Conservation (phyloP, 1,140 invertebrate species). For the Zaprionus ornatus region DNA sequence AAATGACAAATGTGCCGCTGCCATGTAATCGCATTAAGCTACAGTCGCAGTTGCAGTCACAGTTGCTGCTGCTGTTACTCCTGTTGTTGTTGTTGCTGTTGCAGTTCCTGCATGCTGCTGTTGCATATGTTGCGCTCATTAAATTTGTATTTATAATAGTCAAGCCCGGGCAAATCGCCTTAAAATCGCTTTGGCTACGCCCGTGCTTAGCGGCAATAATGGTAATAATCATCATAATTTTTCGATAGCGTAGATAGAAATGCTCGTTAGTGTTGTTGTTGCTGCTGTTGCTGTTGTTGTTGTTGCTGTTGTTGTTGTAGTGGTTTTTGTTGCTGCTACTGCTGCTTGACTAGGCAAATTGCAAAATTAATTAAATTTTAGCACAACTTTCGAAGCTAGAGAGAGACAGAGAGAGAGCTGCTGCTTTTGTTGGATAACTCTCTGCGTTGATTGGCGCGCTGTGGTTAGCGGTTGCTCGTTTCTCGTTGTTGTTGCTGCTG, state of each 20-base stretch:
- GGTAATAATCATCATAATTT: slow-evolving; percentile 78
- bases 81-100: slow-evolving; percentile 2
- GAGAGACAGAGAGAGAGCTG: slow-evolving; percentile 40
- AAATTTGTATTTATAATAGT: slow-evolving; percentile 81
- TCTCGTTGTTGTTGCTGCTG: slow-evolving; percentile 14
- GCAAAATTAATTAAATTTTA: slow-evolving; percentile 80
- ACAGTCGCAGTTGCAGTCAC: slow-evolving; percentile 34
- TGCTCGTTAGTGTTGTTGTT: slow-evolving; percentile 13
- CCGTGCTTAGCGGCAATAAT: slow-evolving; percentile 70
- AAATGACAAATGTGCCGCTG: slow-evolving; percentile 78
- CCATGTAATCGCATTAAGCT: slow-evolving; percentile 81
- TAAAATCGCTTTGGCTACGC: slow-evolving; percentile 67
- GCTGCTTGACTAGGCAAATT: slow-evolving; percentile 65
- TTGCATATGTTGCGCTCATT: slow-evolving; percentile 80
- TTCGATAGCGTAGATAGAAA: slow-evolving; percentile 57
- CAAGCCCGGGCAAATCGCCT: slow-evolving; percentile 67
- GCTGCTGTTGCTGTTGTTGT: slow-evolving; percentile 14
- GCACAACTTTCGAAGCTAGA: slow-evolving; percentile 72
- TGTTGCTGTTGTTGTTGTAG: slow-evolving; percentile 7
- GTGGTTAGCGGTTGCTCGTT: slow-evolving; percentile 59
- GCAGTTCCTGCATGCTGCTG: slow-evolving; percentile 29
- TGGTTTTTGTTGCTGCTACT: not conserved
- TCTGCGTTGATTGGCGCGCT: slow-evolving; percentile 70
- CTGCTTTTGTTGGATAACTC: slow-evolving; percentile 48
- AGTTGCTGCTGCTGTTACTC: slow-evolving; percentile 7